Evolutionary conservation across 2,113 vertebrate genomes (phyloP), one percentile per base, ranked within the genome.

Genomic region (Oncorhynchus mykiss): DNA sequence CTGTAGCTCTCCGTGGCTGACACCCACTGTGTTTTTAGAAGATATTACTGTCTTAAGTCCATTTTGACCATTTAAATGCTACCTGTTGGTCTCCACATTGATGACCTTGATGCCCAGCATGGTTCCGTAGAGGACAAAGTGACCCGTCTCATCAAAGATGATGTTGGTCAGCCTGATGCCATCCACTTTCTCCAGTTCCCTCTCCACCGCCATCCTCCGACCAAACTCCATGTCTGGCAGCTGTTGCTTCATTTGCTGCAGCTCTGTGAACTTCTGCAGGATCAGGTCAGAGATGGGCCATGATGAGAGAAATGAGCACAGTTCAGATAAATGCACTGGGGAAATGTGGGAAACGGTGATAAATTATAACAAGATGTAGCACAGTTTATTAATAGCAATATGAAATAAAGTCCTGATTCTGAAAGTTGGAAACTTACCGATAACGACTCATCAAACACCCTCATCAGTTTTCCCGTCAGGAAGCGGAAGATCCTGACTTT

Each of bases 201-300:
- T 90, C 84, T 99, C 97, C 82, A 97, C 96, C 8, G 98, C 97
- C 97, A 99, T 99, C 70, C 97, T 93, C 60, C 97, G 92, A 22
- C 97, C 98, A 78, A 99, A 99, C 89, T 99, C 98, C 98, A 99
- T 98, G 88, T 99, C 97, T 3, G 98, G 98, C n/a, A 99, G 93
- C 71, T 99, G 98, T 76, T 98, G 98, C 70, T 95, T 94, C 98
- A 99, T 99, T 89, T 99, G 98, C 87, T 99, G 97, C 80, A 99
- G 88, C 89, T 99, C 97, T 70, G 98, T 99, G 92, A 99, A 99
- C 97, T 99, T 99, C 98, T 99, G 79, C 76, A 80, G 82, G 54
- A 83, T 79, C 18, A 14, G 7, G 34, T 0, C 2, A 18, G 60
- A 45, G 16, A 22, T 24, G 29, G 5, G 0, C 54, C 59, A 16